These are phyloP conservation scores for Acanthosepion lycidas DNA, from an alignment of 2,888 invertebrate species.

Conservation along the genomic window DNA sequence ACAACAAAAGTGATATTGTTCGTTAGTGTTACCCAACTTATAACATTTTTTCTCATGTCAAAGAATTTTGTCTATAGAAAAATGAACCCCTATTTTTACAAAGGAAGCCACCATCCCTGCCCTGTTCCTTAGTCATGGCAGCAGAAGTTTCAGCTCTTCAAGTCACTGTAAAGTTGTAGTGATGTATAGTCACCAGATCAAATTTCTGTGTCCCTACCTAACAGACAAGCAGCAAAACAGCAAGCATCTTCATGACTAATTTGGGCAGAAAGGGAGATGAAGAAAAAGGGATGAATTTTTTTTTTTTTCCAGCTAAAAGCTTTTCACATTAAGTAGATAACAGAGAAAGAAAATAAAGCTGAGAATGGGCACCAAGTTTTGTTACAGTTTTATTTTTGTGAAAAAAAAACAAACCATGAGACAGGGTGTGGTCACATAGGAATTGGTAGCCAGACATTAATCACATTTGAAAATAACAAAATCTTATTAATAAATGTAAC, in stretches of 20 bases:
- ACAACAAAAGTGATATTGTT: too few relatives aligned
- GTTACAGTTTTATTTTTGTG: not conserved
- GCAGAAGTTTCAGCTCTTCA: not conserved
- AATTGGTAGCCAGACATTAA: slow-evolving; percentile 4
- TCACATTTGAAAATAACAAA: not conserved
- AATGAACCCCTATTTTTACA: not conserved
- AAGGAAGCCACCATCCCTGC: not conserved
- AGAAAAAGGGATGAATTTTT: not conserved
- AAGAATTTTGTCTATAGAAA: not conserved
- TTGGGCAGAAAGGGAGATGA: not conserved
- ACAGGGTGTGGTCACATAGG: not conserved
- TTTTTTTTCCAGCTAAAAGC: not conserved
- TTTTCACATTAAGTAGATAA: not conserved
- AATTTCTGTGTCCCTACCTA: not conserved
- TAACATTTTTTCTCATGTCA: not conserved
- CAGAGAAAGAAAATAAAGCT: too few relatives aligned
- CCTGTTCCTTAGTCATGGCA: not conserved
- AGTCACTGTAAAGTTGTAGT: not conserved
- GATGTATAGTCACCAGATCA: not conserved
- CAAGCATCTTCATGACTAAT: not conserved
- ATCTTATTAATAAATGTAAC: not conserved
- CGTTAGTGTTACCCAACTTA: too few relatives aligned
- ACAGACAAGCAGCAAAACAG: not conserved
- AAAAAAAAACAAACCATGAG: not conserved
- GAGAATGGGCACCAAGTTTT: not conserved